Evolutionary conservation across 2,888 invertebrate species (phyloP), one percentile per base, ranked within the genome.

Genomic region (Oscheius myriophilus): DNA sequence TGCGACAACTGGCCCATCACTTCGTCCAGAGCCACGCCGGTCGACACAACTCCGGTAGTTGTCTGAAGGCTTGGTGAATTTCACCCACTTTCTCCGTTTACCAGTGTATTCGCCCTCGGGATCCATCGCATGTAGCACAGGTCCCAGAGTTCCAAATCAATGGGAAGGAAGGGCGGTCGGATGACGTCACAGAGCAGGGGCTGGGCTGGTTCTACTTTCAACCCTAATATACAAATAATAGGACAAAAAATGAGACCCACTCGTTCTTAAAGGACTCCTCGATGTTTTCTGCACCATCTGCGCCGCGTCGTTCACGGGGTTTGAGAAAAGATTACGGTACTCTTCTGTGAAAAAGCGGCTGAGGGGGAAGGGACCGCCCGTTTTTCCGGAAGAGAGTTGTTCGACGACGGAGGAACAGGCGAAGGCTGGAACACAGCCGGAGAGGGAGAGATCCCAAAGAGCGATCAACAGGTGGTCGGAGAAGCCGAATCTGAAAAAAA

Each of bases 381-480:
- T 69, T 11, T 71, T 68, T 39, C 52, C 41, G 16, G 59, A 46
- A 2, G 68, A 52, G 16, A 75, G 43, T 46, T 74, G 74, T 42
- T 79, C 78, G 16, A 69, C 62, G 2, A 74, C 45, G 39, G 68
- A 67, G 25, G 73, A 73, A 57, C 76, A 75, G 12, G 75, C 52
- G 89, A 96, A 96, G 45, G 95, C 95, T 82, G 94, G 94, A 86
- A 95, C 95, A 62, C 95, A 90, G 14, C 95, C 93, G 79, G 94
- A 90, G 83, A 93, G 92, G 16, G 92, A 91, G 41, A 92, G 91
- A 88, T 96, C 96, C 94, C 95, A 95, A 33, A 96, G 87, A 0
- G 93, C 92, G 0, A 94, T 93, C 78, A 97, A 90, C 88, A 94
- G 95, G 0, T 93, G 93, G 88, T 95, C 94, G 21, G 93, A 92